phyloP scores from a whole-genome alignment of 2,113 vertebrate genomes.

The Cichladusa arquata region DNA sequence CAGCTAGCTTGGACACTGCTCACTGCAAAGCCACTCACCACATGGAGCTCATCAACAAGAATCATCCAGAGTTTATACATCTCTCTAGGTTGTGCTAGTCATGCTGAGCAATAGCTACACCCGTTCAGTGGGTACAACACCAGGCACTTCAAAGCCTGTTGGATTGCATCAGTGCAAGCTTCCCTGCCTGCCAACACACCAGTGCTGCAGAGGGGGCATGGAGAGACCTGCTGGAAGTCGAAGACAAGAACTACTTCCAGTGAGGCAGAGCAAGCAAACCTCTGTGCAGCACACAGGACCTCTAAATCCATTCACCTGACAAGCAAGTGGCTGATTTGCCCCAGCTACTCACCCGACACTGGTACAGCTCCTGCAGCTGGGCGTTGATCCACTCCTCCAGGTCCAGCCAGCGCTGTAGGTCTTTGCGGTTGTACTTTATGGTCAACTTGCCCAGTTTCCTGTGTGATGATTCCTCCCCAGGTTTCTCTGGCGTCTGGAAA shows the following conservation, averaged over 20 bases:
- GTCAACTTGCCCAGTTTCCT: conserved; percentile 91
- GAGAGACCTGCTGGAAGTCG: background rate
- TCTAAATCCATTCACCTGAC: background rate
- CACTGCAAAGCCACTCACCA: background rate
- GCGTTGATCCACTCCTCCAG: conserved; percentile 93
- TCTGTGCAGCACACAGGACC: background rate
- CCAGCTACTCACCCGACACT: conserved; percentile 81
- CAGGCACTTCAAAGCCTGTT: background rate
- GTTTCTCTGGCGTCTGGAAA: conserved; percentile 80
- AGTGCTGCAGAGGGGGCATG: background rate
- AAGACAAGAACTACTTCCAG: background rate
- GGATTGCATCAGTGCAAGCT: background rate
- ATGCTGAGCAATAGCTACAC: background rate
- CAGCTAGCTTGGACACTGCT: background rate
- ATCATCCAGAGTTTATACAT: background rate
- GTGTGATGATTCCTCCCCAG: conserved; percentile 72
- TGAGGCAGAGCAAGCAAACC: background rate
- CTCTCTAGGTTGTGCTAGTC: background rate
- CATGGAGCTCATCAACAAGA: background rate
- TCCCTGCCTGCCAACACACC: background rate
- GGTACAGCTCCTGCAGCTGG: conserved; percentile 91
- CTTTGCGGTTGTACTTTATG: conserved; percentile 92
- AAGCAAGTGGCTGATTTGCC: background rate
- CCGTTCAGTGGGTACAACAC: background rate
- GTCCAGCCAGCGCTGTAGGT: conserved; percentile 92